Evolutionary conservation across 1,140 invertebrate species (phyloP), one percentile per base, ranked within the genome.

Genomic region (Tyrophagus putrescentiae): DNA sequence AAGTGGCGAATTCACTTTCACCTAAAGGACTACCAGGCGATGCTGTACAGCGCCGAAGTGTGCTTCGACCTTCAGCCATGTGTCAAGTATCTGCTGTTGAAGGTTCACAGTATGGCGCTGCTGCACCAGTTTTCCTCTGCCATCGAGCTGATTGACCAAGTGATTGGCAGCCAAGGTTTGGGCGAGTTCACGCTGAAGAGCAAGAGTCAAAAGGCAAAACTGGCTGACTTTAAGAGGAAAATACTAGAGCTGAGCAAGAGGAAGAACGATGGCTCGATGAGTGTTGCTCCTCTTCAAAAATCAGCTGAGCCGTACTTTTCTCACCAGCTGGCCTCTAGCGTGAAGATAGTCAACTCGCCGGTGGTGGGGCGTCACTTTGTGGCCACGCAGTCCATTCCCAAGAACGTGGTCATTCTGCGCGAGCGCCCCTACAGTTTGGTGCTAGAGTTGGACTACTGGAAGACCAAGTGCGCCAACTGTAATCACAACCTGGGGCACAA

Each of bases 351-450:
- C 32, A 16, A 54, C 18, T 54, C 52, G 3, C 52, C 52, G 2
- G 52, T 54, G 1, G 52, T 54, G 32, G 52, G 52, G 25, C 52
- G 52, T 3, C 52, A 54, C 27, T 54, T 54, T 54, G 13, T 54
- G 13, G 52, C 52, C 3, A 36, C 3, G 2, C 3, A 36, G 1
- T 31, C 32, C 3, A 54, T 54, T 21, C 52, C 52, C 1, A 11
- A 28, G 39, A 13, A 18, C n/a, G 2, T 1, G 25, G 3, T 54
- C 3, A n/a, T 54, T 1, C 23, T 53, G 4, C n/a, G 39, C 32
- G 52, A 54, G 25, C 13, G 25, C n/a, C 52, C 52, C 21, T 54
- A 54, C 25, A 27, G 13, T 2, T 34, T 54, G 32, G 52, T 54
- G 27, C 32, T 54, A 13, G 52, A 54, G 27, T 11, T 13, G 18